Base-by-base conservation (phyloP, 2,797 vertebrate species). In the Lacerta bilineata region DNA sequence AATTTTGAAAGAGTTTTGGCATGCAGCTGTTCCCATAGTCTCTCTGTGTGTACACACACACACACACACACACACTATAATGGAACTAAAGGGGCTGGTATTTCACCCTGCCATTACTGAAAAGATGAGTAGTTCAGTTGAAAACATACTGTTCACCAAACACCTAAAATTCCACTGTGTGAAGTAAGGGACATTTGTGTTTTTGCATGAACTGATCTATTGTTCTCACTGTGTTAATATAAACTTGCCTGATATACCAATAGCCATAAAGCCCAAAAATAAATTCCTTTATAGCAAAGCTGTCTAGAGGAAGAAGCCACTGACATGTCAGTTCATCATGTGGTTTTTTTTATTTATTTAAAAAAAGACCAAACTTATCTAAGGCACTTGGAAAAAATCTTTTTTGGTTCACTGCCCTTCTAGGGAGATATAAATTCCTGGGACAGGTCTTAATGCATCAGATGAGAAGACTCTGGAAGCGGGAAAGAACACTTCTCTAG, bases 371-470 rank as follows among this genome's bases (percentile, higher is more conserved):
- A 25, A 64, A 72, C 4, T 88, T 27, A 81, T 69, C 79, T 88
- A 59, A 91, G 10, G 61, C 83, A 66, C 23, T 3, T 29, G 33
- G 29, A 86, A 61, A 7, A 0, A 0, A 61, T 5, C 2, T 64
- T 87, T 94, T 68, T 88, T 90, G 13, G 82, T 87, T 88, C 90
- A 8, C 43, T 75, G 29, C 74, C 74, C 69, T 77, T 91, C 69
- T 17, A 6, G 10, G 1, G 72, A 89, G 80, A 23, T 55, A 69
- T 76, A 83, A 84, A 18, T 0, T 66, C 4, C 2, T 80, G 10
- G 69, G 27, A 55, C 20, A 0, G 0, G 1, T 88, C 0, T 0
- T 88, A 72, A 75, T 2, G 2, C 71, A 76, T 80, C 75, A n/a
- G 25, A 50, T 87, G 71, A 64, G n/a, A 83, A 68, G 59, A 36